phyloP scores from a whole-genome alignment of 2,888 invertebrate species.

The Polydesmus complanatus region DNA sequence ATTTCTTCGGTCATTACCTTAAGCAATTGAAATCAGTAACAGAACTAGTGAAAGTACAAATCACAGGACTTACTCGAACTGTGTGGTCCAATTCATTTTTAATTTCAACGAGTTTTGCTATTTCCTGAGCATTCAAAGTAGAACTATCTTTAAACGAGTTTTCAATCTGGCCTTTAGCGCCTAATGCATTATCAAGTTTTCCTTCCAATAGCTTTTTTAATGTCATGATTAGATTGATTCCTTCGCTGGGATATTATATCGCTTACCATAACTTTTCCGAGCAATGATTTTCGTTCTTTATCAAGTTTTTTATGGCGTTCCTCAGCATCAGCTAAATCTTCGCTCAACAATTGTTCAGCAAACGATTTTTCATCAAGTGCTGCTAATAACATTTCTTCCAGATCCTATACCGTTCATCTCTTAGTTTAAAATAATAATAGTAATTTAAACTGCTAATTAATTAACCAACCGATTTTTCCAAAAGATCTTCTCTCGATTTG shows the following conservation, averaged over 20 bases:
- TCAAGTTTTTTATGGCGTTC: too few relatives aligned
- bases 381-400: slow-evolving; percentile 37
- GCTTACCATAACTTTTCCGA: too few relatives aligned
- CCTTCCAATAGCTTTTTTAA: neutral
- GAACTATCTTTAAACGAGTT: neutral
- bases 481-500: too few relatives aligned
- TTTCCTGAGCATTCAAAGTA: neutral
- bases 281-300: too few relatives aligned
- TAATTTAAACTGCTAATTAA: too few relatives aligned
- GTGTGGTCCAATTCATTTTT: neutral
- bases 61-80: neutral
- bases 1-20: neutral
- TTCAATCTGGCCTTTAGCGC: neutral
- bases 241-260: too few relatives aligned
- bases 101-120: neutral
- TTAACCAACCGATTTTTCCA: too few relatives aligned
- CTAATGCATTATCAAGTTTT: neutral
- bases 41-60: too few relatives aligned
- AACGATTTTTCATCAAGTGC: slow-evolving; percentile 23
- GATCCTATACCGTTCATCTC: too few relatives aligned
- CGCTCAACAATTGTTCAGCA: slow-evolving; percentile 7
- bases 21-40: neutral
- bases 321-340: too few relatives aligned
- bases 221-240: neutral
- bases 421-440: too few relatives aligned